Percentiles rank a stretch among this genome's conserved stretches.
These are phyloP conservation scores for Charina bottae DNA, from an alignment of 2,113 vertebrate genomes.

Conservation along the genomic window DNA sequence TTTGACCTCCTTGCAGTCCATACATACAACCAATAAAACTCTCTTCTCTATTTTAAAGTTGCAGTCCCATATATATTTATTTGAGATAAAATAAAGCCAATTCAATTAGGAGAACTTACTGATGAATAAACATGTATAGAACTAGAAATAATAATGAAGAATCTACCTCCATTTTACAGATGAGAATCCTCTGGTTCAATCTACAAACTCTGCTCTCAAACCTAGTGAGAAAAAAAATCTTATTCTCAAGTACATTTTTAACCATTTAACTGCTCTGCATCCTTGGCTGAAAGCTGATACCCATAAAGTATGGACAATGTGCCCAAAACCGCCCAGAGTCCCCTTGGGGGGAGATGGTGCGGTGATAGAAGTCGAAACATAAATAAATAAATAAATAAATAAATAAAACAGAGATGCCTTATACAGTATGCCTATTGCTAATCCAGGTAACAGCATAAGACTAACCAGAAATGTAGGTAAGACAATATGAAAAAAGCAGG, in stretches of 20 bases:
- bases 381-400: too few species aligned
- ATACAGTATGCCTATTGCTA: background rate
- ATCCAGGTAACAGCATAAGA: background rate
- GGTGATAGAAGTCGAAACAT: too few species aligned
- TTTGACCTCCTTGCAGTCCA: too few species aligned
- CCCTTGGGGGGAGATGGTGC: too few species aligned
- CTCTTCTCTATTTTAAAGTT: background rate
- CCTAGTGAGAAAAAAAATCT: background rate
- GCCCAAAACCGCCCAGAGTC: too few species aligned
- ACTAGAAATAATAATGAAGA: background rate
- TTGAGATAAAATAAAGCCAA: background rate
- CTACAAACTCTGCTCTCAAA: background rate
- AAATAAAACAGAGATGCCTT: background rate
- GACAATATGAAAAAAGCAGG: background rate
- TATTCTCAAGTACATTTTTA: background rate
- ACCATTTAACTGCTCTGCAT: background rate
- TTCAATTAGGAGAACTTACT: background rate
- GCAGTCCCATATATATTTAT: background rate
- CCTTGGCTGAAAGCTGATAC: background rate
- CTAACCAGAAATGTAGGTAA: background rate
- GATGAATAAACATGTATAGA: background rate
- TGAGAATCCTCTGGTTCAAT: background rate
- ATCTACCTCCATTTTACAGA: conserved; percentile 4
- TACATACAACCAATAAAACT: background rate
- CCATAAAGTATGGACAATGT: background rate